Base-by-base conservation (phyloP, 2,888 invertebrate species). In the Heliconius ethilla region DNA sequence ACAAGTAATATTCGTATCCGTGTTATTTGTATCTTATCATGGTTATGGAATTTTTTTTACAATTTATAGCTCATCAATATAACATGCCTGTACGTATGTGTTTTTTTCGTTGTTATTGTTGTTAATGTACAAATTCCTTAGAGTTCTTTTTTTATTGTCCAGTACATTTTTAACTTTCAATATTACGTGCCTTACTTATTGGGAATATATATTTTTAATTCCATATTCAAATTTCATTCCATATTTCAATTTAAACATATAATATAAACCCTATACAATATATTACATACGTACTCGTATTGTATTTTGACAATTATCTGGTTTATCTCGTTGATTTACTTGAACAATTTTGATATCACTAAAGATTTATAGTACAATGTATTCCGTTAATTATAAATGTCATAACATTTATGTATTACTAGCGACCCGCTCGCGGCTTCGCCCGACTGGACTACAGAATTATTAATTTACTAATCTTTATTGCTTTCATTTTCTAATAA, bases 11-110 rank as follows among this genome's bases (percentile, higher is more conserved):
- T n/a, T 33, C n/a, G n/a, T 37, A 67, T 67, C 33, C 67, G 37
- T 67, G 67, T 67, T 67, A 3, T 67, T 37, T 6, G 37, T 37
- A 67, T 67, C 67, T 67, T 67, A 67, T 67, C 67, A 37, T 67
- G n/a, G n/a, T n/a, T n/a, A 67, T 67, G 37, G 67, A 33, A 37
- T n/a, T 37, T 37, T 33, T 37, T 67, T 67, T 67, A 67, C n/a
- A 37, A n/a, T 27, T 27, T 27, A 27, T n/a, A 11, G 2, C 37
- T 67, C 66, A 67, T 67, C n/a, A 37, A 11, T n/a, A 33, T 33
- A 66, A 66, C 22, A 66, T 66, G 33, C 22, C 33, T 18, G 3
- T 33, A 66, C 9, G n/a, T 66, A 66, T 3, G 10, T 10, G n/a
- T 37, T 7, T 33, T 13, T 27, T 29, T 65, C 9, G 9, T 65